phyloP scores from a whole-genome alignment of 1,140 invertebrate genomes.

The Phocides pigmalion region DNA sequence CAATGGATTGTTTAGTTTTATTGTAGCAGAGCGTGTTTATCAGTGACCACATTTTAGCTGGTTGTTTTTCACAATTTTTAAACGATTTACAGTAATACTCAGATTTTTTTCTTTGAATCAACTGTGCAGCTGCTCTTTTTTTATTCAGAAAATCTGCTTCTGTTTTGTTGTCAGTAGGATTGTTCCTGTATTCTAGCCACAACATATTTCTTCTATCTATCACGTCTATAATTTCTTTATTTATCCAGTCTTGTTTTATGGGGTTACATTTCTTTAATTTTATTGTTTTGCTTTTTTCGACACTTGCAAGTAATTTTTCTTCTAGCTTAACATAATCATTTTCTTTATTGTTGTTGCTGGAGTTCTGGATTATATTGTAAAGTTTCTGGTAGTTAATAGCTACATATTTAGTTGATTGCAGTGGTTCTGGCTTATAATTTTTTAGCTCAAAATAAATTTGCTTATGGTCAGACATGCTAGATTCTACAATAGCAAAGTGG shows the following conservation, averaged over 20 bases:
- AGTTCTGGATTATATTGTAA: neutral
- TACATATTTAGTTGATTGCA: constrained; percentile 1
- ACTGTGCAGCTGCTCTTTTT: neutral
- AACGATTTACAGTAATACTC: constrained; percentile 18
- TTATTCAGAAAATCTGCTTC: neutral
- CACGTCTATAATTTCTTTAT: constrained; percentile 32
- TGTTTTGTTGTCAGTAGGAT: constrained; percentile 3
- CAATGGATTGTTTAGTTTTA: neutral
- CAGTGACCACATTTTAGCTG: constrained; percentile 9
- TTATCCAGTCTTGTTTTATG: constrained; percentile 36
- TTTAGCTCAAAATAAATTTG: constrained; percentile 24
- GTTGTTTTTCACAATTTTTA: constrained; percentile 5
- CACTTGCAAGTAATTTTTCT: neutral
- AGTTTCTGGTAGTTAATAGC: constrained; percentile 8
- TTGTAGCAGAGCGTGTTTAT: constrained; percentile 11
- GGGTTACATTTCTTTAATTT: constrained; percentile 31
- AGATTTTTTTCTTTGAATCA: constrained; percentile 5
- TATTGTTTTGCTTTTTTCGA: constrained; percentile 2
- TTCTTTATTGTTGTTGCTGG: neutral
- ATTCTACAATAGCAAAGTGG: constrained; percentile 14
- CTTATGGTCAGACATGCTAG: constrained; percentile 21
- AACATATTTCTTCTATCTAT: constrained; percentile 33
- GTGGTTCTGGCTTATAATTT: constrained; percentile 7
- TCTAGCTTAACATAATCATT: neutral
- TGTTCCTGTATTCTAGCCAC: constrained; percentile 7